These are phyloP conservation scores for Nebria brevicollis DNA, from an alignment of 2,888 invertebrate genomes.

Conservation along the genomic window DNA sequence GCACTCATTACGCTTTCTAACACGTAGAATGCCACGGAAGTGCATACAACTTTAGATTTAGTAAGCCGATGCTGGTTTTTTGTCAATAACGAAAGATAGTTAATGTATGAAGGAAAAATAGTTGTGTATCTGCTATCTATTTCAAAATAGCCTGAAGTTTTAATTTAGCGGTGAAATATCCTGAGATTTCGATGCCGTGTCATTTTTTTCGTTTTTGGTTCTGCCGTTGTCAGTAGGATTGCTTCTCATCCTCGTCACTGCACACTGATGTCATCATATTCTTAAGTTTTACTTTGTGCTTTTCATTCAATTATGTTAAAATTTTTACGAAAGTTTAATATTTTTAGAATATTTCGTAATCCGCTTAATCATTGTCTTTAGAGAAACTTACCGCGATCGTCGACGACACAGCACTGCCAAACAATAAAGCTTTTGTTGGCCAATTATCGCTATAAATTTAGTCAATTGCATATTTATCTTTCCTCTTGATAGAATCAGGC, in stretches of 20 bases:
- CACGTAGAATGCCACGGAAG: no score
- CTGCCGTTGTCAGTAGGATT: not conserved
- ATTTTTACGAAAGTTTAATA: slow-evolving; percentile 39
- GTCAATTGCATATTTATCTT: slow-evolving; percentile 32
- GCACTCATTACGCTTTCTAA: no score
- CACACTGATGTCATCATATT: slow-evolving; percentile 16
- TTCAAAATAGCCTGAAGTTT: not conserved
- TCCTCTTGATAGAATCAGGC: slow-evolving; percentile 20
- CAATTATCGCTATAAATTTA: slow-evolving; percentile 33
- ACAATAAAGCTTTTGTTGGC: slow-evolving; percentile 29
- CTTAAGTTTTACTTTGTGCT: slow-evolving; percentile 39
- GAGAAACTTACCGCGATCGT: not conserved
- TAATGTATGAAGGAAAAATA: no score
- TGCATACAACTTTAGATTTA: no score
- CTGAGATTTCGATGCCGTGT: not conserved
- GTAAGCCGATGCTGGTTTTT: no score
- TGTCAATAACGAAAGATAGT: no score
- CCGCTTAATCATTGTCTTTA: slow-evolving; percentile 27
- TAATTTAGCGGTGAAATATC: not conserved
- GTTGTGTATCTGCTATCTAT: no score
- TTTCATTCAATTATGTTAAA: slow-evolving; percentile 44
- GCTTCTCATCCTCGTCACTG: not conserved
- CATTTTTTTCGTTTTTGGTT: not conserved
- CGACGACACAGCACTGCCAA: not conserved
- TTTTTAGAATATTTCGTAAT: slow-evolving; percentile 39